A percentile compares a stretch with the other conserved stretches of the same genome.
Conservation (phyloP, 2,797 vertebrate genomes). For the Hephaestus fuliginosus region DNA sequence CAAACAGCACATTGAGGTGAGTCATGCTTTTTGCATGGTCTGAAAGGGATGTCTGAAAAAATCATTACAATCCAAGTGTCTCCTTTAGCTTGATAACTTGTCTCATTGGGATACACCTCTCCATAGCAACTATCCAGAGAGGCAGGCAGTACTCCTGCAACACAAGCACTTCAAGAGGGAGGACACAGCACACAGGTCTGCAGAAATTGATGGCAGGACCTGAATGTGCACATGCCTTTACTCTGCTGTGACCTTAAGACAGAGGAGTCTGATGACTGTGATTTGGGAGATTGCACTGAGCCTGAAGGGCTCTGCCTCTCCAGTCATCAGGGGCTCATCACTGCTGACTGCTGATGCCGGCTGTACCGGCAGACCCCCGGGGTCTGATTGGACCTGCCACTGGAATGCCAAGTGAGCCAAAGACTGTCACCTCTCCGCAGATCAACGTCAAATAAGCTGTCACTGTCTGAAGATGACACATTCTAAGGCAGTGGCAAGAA, state of each 20-base stretch:
- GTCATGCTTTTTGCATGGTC: slow-evolving; percentile 28
- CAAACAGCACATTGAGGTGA: slow-evolving; percentile 15
- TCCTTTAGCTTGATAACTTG: slow-evolving; percentile 36
- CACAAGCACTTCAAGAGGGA: slow-evolving; percentile 16
- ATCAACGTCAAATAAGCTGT: slow-evolving; percentile 42
- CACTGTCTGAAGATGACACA: slow-evolving; percentile 12
- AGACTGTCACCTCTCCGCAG: slow-evolving; percentile 35
- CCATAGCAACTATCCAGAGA: slow-evolving; percentile 45
- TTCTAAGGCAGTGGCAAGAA: background rate
- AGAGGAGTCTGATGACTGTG: slow-evolving; percentile 59
- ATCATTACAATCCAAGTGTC: slow-evolving; percentile 26
- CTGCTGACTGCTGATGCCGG: slow-evolving; percentile 55
- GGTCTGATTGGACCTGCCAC: slow-evolving; percentile 64
- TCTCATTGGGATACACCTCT: slow-evolving; percentile 50
- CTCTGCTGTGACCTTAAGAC: slow-evolving; percentile 58
- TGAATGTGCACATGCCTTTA: slow-evolving; percentile 38
- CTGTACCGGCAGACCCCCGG: slow-evolving; percentile 45
- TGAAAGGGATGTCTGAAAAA: slow-evolving; percentile 21
- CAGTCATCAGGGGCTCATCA: slow-evolving; percentile 69
- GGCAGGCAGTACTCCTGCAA: slow-evolving; percentile 29
- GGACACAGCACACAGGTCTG: slow-evolving; percentile 17
- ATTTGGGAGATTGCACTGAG: slow-evolving; percentile 64
- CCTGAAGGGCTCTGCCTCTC: slow-evolving; percentile 53
- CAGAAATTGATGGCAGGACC: slow-evolving; percentile 40
- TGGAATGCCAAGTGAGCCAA: slow-evolving; percentile 64